Base-by-base conservation (phyloP, 2,113 vertebrate species). In the Microcebus lehilahytsara region DNA sequence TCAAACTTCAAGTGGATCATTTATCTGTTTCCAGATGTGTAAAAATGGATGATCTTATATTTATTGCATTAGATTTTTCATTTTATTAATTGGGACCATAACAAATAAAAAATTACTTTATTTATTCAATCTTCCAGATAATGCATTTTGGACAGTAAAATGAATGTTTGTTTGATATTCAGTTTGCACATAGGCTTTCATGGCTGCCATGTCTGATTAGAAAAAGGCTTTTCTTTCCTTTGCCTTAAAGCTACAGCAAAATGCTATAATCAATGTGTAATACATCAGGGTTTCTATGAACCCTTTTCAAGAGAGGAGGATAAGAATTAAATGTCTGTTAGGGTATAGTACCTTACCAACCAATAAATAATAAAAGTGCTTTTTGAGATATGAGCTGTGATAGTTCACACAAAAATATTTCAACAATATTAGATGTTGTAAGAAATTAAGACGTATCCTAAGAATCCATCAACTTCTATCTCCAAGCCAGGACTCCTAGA, bases 91-190 rank as follows among this genome's bases (percentile, higher is more conserved):
- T 85, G 11, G 37, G 9, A 79, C 75, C 49, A 89, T 97, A 93
- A 42, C 71, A 96, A 91, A 85, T 91, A 72, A 95, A 94, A 83
- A 64, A 79, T 83, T 49, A 81, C 58, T 88, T 56, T 92, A 78
- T 85, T 88, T 96, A 96, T 93, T 89, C 37, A 80, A 1, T 97
- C 64, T 93, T 96, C 71, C 58, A 96, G 42, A 87, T 79, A 89
- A 89, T 96, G 51, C 16, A 77, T 93, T 97, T 96, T 86, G 20
- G 37, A 58, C 22, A 89, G 37, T 71, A 86, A 93, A 92, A 92
- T 32, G 95, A 79, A 62, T 95, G 88, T 20, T 19, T 94, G 17
- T 72, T 87, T 92, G 85, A 85, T 84, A 66, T 72, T 92, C 80
- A 91, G 25, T 96, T 95, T 95, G 64, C 77, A 91, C 91, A 58